Evolutionary conservation across 1,140 invertebrate species (phyloP), one percentile per base, ranked within the genome.

Genomic region (Solenopsis invicta): DNA sequence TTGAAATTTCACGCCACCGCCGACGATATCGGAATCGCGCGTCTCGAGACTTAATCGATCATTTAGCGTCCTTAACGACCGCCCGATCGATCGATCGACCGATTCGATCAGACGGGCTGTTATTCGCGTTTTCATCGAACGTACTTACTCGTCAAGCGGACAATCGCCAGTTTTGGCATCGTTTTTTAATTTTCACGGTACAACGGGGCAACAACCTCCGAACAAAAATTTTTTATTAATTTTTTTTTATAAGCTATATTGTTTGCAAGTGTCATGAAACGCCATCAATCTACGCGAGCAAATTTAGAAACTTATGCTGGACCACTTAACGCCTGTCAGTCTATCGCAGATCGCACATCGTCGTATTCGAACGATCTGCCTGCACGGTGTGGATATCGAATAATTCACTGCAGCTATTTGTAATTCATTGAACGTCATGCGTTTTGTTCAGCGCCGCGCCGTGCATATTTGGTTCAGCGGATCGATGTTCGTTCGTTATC

Each of bases 1-100:
- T 34, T 21, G 24, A 76, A 56, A 59, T 75, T 89, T 89, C 56
- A 45, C 87, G 50, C 18, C 12, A 61, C 12, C 37, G 37, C 29
- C 41, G 3, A 24, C 13, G 13, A 29, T 78, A 45, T n/a, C 16
- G 16, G 34, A 34, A 18, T 24, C 29, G 16, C 41, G 21, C n/a
- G 29, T 67, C 37, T 82, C 18, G 67, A 18, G 50, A 84, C 61
- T 84, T 34, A 74, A 45, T 48, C 52, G 80, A 29, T 37, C n/a
- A 48, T 64, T 62, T 9, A 41, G 4, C 16, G 13, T 9, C 41
- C 29, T 75, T 84, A 74, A 84, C n/a, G 69, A 62, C 1, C 54
- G 41, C 24, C 59, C 10, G 48, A 69, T 81, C 64, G 16, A 78
- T 52, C 4, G 61, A 78, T 66, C 1, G 48, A 50, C 24, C 41